These are phyloP conservation scores for Pseudomugil gertrudae DNA, from an alignment of 2,797 vertebrate species.

Conservation along the genomic window DNA sequence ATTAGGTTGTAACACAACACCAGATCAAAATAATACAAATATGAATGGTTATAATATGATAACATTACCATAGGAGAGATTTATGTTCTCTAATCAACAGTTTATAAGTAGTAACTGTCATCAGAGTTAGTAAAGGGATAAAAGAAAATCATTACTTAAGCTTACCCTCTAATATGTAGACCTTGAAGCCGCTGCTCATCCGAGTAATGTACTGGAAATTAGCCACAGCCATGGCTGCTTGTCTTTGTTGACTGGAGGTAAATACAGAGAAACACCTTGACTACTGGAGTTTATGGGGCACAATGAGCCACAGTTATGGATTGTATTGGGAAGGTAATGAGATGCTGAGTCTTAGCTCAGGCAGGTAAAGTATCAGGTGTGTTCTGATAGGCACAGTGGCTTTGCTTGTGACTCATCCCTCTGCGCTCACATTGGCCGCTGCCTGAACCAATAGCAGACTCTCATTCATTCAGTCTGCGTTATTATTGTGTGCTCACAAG, in stretches of 20 bases:
- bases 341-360: constrained; percentile 62
- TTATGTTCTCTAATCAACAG: neutral
- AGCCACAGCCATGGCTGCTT: constrained; percentile 82
- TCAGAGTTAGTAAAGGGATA: neutral
- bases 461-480: constrained; percentile 27
- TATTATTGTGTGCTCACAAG: constrained; percentile 69
- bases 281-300: constrained; percentile 53
- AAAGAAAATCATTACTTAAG: constrained; percentile 6
- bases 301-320: constrained; percentile 59
- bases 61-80: neutral
- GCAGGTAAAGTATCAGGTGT: constrained; percentile 78
- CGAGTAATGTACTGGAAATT: constrained; percentile 87
- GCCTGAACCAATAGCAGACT: constrained; percentile 62
- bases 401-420: constrained; percentile 62
- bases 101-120: neutral
- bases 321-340: constrained; percentile 73
- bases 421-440: constrained; percentile 71
- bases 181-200: constrained; percentile 88
- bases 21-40: neutral
- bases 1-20: neutral
- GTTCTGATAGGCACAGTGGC: constrained; percentile 61
- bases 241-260: constrained; percentile 49
- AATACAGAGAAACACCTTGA: constrained; percentile 45
- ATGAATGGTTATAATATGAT: neutral
- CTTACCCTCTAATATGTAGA: constrained; percentile 87